Percentiles rank a stretch among this genome's conserved stretches.
Evolutionary conservation across 2,113 vertebrate species (phyloP).

Genomic region (Ramphastos sulfuratus): DNA sequence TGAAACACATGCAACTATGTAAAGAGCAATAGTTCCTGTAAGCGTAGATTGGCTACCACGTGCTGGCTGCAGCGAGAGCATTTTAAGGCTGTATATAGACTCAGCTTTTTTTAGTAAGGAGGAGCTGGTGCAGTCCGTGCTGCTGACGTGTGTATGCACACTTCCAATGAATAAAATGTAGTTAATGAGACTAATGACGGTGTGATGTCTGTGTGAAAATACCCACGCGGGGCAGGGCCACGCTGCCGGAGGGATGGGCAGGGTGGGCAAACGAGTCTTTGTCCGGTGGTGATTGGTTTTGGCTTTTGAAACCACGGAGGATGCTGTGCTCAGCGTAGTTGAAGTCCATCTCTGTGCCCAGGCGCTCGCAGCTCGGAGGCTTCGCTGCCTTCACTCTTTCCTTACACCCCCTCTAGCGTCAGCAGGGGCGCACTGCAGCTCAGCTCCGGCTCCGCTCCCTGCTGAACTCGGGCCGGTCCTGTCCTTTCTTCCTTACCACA

Average conservation of each 20-base stretch:
- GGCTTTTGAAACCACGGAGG: not conserved
- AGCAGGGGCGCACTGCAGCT: not conserved
- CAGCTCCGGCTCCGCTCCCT: accelerated
- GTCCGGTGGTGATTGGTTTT: not conserved
- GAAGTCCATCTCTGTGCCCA: not conserved
- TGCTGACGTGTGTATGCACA: constrained; percentile 47
- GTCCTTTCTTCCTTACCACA: not conserved
- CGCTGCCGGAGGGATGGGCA: not conserved
- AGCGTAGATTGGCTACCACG: constrained; percentile 23
- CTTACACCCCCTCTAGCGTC: constrained; percentile 56
- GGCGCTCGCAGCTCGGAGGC: not conserved
- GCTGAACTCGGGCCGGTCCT: not conserved
- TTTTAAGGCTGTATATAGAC: constrained; percentile 61
- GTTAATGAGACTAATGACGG: not conserved
- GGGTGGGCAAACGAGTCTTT: not conserved
- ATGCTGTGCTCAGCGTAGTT: not conserved
- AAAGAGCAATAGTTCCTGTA: constrained; percentile 58
- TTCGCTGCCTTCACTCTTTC: constrained; percentile 14
- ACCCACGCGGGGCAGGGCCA: accelerated
- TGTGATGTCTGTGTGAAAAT: not conserved
- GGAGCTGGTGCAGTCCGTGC: constrained; percentile 22
- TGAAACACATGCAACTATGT: constrained; percentile 43
- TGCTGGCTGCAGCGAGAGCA: constrained; percentile 15
- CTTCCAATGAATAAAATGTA: constrained; percentile 72
- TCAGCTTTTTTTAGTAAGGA: constrained; percentile 64